Percentiles rank a stretch among this genome's conserved stretches.
Evolutionary conservation across 2,113 vertebrate genomes (phyloP).

Genomic region (Oreochromis aureus): DNA sequence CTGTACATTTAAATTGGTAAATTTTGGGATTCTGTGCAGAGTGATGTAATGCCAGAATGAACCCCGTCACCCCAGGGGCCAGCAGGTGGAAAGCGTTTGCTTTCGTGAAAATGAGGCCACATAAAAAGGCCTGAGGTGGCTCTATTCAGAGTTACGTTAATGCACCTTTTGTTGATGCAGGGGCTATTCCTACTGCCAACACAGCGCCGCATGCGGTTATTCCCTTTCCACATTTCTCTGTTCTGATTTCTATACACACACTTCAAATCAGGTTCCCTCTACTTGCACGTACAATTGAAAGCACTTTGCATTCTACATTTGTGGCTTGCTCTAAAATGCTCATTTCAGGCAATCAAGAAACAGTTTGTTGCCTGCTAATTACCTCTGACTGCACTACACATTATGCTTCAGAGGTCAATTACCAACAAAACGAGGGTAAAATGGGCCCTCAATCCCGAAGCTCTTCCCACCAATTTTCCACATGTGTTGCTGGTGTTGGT

Average conservation of each 20-base stretch:
- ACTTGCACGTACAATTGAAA: slow-evolving; percentile 91
- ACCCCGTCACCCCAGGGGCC: slow-evolving; percentile 24
- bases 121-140: slow-evolving; percentile 54
- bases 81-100: slow-evolving; percentile 49
- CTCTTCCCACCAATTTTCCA: slow-evolving; percentile 77
- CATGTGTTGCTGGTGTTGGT: slow-evolving; percentile 83
- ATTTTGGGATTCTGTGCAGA: background rate
- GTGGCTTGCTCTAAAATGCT: slow-evolving; percentile 88
- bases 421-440: slow-evolving; percentile 81
- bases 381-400: slow-evolving; percentile 91
- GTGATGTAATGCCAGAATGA: slow-evolving; percentile 18
- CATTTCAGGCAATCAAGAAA: slow-evolving; percentile 93
- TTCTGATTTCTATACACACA: slow-evolving; percentile 73
- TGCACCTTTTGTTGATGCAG: slow-evolving; percentile 65
- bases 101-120: slow-evolving; percentile 45
- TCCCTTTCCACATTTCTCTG: slow-evolving; percentile 29
- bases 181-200: slow-evolving; percentile 36
- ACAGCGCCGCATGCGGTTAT: slow-evolving; percentile 49
- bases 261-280: slow-evolving; percentile 82
- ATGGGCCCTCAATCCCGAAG: slow-evolving; percentile 65
- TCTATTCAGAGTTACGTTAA: slow-evolving; percentile 63
- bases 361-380: slow-evolving; percentile 91
- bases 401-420: slow-evolving; percentile 96
- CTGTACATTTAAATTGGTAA: background rate
- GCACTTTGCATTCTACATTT: slow-evolving; percentile 83